A percentile compares a stretch with the other conserved stretches of the same genome.
Evolutionary conservation across 2,888 invertebrate genomes (phyloP).

Genomic region (Plagodis pulveraria): DNA sequence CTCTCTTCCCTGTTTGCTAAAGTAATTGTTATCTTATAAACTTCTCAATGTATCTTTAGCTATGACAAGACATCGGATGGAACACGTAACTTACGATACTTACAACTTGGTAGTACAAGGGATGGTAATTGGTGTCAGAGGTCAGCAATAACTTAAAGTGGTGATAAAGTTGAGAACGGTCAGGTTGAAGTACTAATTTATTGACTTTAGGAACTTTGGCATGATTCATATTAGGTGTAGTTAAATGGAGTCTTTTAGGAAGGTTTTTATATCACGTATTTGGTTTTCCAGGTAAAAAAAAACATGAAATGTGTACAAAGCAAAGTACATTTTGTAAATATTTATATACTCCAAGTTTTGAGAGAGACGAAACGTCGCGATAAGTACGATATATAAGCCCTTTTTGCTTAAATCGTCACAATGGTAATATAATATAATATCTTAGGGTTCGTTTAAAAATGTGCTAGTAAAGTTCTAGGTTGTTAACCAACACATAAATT

Average conservation of each 20-base stretch:
- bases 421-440: too few relatives aligned
- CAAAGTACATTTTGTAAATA: too few relatives aligned
- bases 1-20: neutral
- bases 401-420: too few relatives aligned
- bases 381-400: too few relatives aligned
- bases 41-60: conserved; percentile 6
- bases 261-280: too few relatives aligned
- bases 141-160: conserved; percentile 50
- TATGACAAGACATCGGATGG: conserved; percentile 12
- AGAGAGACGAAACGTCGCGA: too few relatives aligned
- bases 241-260: neutral
- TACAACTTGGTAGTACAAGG: conserved; percentile 33
- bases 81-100: conserved; percentile 15
- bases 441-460: too few relatives aligned
- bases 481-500: too few relatives aligned
- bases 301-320: too few relatives aligned
- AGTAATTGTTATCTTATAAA: conserved; percentile 5
- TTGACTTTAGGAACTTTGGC: conserved; percentile 8
- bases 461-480: too few relatives aligned
- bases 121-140: conserved; percentile 64
- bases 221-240: neutral
- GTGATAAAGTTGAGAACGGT: conserved; percentile 23
- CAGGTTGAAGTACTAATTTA: conserved; percentile 27
- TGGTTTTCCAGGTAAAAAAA: too few relatives aligned
- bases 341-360: too few relatives aligned